Evolutionary conservation across 2,888 invertebrate species (phyloP).

Genomic region (Melanophora roralis): DNA sequence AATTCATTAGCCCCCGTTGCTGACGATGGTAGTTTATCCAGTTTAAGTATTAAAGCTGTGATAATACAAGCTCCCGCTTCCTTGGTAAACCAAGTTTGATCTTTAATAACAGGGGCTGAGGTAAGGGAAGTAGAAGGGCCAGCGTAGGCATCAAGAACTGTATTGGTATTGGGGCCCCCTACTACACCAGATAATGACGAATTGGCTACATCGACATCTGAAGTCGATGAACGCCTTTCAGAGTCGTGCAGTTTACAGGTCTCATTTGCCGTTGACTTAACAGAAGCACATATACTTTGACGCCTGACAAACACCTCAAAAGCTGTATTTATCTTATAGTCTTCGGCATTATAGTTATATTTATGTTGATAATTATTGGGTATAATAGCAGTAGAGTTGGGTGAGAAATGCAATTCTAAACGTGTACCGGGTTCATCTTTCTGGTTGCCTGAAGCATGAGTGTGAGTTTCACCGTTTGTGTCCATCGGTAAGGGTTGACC

Average conservation of each 20-base stretch:
- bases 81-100: conserved; percentile 77
- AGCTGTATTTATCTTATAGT: conserved; percentile 75
- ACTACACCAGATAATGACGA: conserved; percentile 31
- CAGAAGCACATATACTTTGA: conserved; percentile 74
- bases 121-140: conserved; percentile 61
- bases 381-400: conserved; percentile 72
- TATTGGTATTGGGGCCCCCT: conserved; percentile 55
- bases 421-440: conserved; percentile 77
- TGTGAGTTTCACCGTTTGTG: conserved; percentile 69
- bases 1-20: conserved; percentile 31
- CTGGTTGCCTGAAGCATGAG: conserved; percentile 67
- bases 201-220: conserved; percentile 51
- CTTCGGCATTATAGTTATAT: conserved; percentile 69
- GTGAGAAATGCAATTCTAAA: conserved; percentile 74
- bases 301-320: conserved; percentile 76
- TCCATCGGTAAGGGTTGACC: conserved; percentile 76
- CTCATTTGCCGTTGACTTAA: conserved; percentile 54
- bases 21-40: conserved; percentile 67
- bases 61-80: conserved; percentile 77
- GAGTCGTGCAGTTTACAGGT: conserved; percentile 53
- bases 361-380: conserved; percentile 72
- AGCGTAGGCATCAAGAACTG: conserved; percentile 30
- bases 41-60: conserved; percentile 74
- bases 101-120: conserved; percentile 70
- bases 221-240: conserved; percentile 56